Evolutionary conservation across 2,113 vertebrate genomes (phyloP), one percentile per base, ranked within the genome.

Genomic region (Caranx melampygus): DNA sequence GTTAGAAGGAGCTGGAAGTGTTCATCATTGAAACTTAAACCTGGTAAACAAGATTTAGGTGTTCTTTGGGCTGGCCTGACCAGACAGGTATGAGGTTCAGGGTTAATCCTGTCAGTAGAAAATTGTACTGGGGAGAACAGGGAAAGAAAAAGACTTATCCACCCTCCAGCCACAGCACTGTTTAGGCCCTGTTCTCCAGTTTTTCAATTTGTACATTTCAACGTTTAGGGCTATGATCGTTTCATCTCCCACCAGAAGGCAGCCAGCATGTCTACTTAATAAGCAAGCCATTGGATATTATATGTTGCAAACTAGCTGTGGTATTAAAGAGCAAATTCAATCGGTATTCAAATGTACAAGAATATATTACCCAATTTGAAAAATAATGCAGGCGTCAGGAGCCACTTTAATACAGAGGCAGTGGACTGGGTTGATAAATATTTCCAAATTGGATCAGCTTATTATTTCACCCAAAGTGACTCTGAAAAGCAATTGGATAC

Each of bases 381-480:
- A 89, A 92, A 85, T 82, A 85, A 89, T 76, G 85, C 85, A 61
- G 64, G 83, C 89, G 82, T 91, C 81, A 83, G 85, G 86, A 92
- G 74, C 70, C 83, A 66, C 88, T 91, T 89, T 89, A 88, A 91
- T 89, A 88, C 82, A 47, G 82, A 90, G 82, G 83, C 86, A 81
- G 87, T 79, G 72, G 85, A 87, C 90, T 88, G 86, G 67, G 84
- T 90, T 92, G 92, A 94, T 92, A 94, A 92, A 94, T 93, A 92
- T 93, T 93, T 92, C 83, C 79, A 94, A 93, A 94, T 94, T 92
- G 90, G 87, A 93, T 92, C 85, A 87, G 83, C 89, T 93, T 94
- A 92, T 93, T 94, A 92, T 92, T 91, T 94, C 81, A 90, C 88
- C 86, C 89, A 92, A 83, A 93, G 91, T 83, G 79, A 92, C 79